A percentile compares a stretch with the other conserved stretches of the same genome.
Evolutionary conservation across 1,140 invertebrate species (phyloP).

Genomic region (Zaprionus camerounensis): DNA sequence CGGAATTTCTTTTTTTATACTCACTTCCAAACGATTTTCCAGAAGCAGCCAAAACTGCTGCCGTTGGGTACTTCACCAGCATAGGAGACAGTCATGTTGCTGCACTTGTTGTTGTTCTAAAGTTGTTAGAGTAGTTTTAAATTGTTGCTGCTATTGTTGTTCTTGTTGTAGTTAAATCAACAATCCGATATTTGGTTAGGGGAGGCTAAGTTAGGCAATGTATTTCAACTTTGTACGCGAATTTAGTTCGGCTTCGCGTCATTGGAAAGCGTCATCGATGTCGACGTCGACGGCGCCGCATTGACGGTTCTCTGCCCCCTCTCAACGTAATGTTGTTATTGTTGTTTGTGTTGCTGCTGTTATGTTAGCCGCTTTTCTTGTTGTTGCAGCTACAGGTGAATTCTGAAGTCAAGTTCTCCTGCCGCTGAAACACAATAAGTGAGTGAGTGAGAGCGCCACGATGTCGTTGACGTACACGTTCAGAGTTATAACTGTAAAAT

Average conservation of each 20-base stretch:
- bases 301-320: conserved; percentile 23
- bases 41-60: conserved; percentile 95
- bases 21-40: conserved; percentile 93
- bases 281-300: conserved; percentile 58
- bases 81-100: conserved; percentile 93
- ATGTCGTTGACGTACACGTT: conserved; percentile 36
- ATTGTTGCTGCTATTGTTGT: conserved; percentile 36
- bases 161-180: conserved; percentile 17
- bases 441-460: conserved; percentile 35
- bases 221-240: conserved; percentile 47
- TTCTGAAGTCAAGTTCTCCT: conserved; percentile 28
- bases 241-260: conserved; percentile 51
- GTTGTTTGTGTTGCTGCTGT: conserved; percentile 2
- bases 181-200: conserved; percentile 15
- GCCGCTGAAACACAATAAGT: conserved; percentile 42
- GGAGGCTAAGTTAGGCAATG: conserved; percentile 40
- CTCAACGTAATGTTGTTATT: conserved; percentile 1
- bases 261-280: conserved; percentile 51
- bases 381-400: conserved; percentile 37
- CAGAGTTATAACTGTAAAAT: conserved; percentile 49
- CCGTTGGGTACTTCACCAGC: conserved; percentile 94
- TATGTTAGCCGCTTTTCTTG: conserved; percentile 2
- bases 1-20: conserved; percentile 77
- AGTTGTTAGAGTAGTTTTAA: conserved; percentile 29
- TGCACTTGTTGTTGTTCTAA: conserved; percentile 25